Conservation (phyloP, 2,888 invertebrate species). For the Xestia rhomboidea region DNA sequence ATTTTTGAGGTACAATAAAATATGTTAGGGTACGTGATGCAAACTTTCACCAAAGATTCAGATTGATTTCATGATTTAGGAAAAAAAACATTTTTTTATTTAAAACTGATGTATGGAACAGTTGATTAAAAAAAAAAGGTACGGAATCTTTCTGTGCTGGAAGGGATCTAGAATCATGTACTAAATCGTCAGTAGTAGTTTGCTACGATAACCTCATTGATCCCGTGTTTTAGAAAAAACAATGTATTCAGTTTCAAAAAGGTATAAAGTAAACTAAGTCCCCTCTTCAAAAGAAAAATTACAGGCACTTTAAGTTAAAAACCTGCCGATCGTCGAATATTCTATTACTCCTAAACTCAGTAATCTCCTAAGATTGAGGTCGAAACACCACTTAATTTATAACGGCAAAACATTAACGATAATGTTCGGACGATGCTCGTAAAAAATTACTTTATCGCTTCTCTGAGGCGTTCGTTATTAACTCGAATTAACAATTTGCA, state of each 20-base stretch:
- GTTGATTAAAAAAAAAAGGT: background rate
- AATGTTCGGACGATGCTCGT: conserved; percentile 80
- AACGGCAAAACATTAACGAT: conserved; percentile 85
- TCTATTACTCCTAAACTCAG: conserved; percentile 65
- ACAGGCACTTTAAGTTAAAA: conserved; percentile 53
- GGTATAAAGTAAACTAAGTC: background rate
- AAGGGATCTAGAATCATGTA: background rate
- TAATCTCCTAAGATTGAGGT: conserved; percentile 69
- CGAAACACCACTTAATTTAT: conserved; percentile 82
- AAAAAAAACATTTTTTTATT: background rate
- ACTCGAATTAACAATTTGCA: conserved; percentile 86
- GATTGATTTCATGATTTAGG: background rate
- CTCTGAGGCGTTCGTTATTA: conserved; percentile 84
- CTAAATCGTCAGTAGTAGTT: background rate
- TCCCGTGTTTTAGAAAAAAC: background rate
- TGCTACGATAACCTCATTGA: background rate
- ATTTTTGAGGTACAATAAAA: background rate
- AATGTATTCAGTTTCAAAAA: background rate
- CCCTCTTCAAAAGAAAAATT: conserved; percentile 33
- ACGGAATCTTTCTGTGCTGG: background rate
- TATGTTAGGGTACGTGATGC: background rate
- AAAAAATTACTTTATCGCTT: conserved; percentile 85
- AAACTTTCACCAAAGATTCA: background rate
- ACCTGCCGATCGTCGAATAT: conserved; percentile 55
- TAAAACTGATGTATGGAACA: background rate